Percentiles rank a stretch among this genome's conserved stretches.
Evolutionary conservation across 2,113 vertebrate species (phyloP).

Genomic region (Psilopsiagon aurifrons): DNA sequence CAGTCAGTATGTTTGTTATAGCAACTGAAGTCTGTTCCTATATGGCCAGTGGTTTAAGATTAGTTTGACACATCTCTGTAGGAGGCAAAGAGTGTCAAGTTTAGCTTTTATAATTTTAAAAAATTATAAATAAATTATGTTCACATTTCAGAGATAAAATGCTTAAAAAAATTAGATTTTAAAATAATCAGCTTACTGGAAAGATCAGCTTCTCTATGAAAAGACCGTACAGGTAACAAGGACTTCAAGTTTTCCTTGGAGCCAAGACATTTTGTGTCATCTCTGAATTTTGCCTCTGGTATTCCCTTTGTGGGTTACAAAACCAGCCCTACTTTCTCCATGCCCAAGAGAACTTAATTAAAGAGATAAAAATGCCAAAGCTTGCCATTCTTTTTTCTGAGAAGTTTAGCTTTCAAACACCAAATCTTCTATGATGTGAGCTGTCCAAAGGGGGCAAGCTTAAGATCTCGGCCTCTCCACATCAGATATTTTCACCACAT

Average conservation of each 20-base stretch:
- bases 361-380: not conserved
- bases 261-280: not conserved
- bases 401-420: not conserved
- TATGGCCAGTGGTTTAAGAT: not conserved
- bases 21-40: not conserved
- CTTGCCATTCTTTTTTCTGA: not conserved
- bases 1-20: not conserved
- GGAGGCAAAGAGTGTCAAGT: not conserved
- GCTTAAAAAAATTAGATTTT: conserved; percentile 21
- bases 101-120: not conserved
- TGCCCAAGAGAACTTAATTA: not conserved
- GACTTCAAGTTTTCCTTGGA: not conserved
- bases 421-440: not conserved
- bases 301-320: not conserved
- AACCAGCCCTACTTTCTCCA: not conserved
- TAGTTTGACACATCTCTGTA: not conserved
- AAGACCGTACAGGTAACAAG: not conserved
- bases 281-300: not conserved
- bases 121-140: conserved; percentile 29
- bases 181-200: conserved; percentile 24
- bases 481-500: not conserved
- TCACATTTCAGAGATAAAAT: not conserved
- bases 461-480: not conserved
- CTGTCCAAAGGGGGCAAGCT: not conserved
- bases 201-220: not conserved